A percentile compares a stretch with the other conserved stretches of the same genome.
phyloP scores from a whole-genome alignment of 2,113 vertebrate genomes.

The Polypterus senegalus region DNA sequence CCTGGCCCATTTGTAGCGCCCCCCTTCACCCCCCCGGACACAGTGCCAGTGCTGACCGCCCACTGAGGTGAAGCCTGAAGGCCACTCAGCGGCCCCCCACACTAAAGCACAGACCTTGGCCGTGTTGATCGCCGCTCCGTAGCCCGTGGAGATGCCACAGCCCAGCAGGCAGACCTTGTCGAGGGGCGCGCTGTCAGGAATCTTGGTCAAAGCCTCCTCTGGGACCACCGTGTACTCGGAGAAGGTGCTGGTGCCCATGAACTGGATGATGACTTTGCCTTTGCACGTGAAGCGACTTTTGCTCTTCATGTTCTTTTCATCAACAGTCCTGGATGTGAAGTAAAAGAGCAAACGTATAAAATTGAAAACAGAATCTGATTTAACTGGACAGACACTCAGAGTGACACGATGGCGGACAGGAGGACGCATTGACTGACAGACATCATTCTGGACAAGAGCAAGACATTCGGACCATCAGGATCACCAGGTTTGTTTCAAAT shows the following conservation, averaged over 20 bases:
- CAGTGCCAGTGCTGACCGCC: no score
- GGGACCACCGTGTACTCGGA: conserved; percentile 62
- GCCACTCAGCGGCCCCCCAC: no score
- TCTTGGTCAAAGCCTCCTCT: conserved; percentile 59
- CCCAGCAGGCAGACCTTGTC: conserved; percentile 64
- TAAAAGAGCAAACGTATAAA: background rate
- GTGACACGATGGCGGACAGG: no score
- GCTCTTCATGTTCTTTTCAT: conserved; percentile 18
- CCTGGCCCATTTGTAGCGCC: no score
- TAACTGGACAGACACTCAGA: no score
- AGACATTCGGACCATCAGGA: no score
- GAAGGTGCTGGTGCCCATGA: conserved; percentile 66
- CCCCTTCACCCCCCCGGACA: no score
- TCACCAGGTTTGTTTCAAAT: no score
- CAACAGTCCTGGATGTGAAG: conserved; percentile 23
- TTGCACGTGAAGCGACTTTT: conserved; percentile 53
- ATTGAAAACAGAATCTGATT: no score
- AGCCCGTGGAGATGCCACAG: conserved; percentile 61
- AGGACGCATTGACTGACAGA: no score
- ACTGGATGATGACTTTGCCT: conserved; percentile 58
- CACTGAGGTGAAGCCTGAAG: no score
- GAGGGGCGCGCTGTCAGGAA: conserved; percentile 45
- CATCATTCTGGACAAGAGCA: no score
- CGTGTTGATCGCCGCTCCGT: conserved; percentile 58
- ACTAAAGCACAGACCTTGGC: conserved; percentile 41